phyloP scores from a whole-genome alignment of 2,797 vertebrate species.

The Microchirus variegatus region DNA sequence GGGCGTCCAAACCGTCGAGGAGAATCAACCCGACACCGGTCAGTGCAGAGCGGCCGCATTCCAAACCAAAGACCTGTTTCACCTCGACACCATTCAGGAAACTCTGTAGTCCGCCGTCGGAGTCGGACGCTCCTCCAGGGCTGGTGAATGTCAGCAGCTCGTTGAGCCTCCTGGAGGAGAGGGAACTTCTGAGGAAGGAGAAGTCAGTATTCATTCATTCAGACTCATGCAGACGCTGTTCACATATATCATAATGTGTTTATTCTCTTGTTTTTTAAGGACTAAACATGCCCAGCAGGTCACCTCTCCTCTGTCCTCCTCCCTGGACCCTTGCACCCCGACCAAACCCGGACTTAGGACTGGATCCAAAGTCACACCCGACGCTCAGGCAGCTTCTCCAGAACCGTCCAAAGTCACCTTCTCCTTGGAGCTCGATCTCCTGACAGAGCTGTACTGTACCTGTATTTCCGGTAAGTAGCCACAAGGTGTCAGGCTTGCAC shows the following conservation, averaged over 20 bases:
- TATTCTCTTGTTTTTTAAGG: slow-evolving; percentile 65
- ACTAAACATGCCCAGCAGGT: slow-evolving; percentile 88
- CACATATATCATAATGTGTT: not conserved
- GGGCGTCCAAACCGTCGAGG: slow-evolving; percentile 90
- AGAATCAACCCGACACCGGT: slow-evolving; percentile 98
- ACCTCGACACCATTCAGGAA: slow-evolving; percentile 92
- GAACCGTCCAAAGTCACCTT: slow-evolving; percentile 88
- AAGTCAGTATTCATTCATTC: slow-evolving; percentile 78
- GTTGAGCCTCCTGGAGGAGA: slow-evolving; percentile 90
- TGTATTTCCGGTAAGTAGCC: slow-evolving; percentile 90
- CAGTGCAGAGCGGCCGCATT: slow-evolving; percentile 89
- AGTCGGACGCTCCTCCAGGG: slow-evolving; percentile 62
- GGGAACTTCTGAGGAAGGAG: slow-evolving; percentile 93
- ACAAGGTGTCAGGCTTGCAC: slow-evolving; percentile 39
- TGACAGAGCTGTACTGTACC: slow-evolving; percentile 90
- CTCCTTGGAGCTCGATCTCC: slow-evolving; percentile 83
- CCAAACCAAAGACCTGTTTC: slow-evolving; percentile 96
- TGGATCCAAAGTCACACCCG: slow-evolving; percentile 80
- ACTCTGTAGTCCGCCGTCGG: slow-evolving; percentile 63
- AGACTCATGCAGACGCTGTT: not conserved
- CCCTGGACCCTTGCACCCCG: slow-evolving; percentile 81
- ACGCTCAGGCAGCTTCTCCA: slow-evolving; percentile 80
- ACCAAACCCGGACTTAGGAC: slow-evolving; percentile 74
- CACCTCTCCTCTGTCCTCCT: slow-evolving; percentile 63
- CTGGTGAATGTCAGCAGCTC: slow-evolving; percentile 67